These are phyloP conservation scores for Masnerella sp. DNA, from an alignment of 2,888 invertebrate genomes.

Conservation along the genomic window DNA sequence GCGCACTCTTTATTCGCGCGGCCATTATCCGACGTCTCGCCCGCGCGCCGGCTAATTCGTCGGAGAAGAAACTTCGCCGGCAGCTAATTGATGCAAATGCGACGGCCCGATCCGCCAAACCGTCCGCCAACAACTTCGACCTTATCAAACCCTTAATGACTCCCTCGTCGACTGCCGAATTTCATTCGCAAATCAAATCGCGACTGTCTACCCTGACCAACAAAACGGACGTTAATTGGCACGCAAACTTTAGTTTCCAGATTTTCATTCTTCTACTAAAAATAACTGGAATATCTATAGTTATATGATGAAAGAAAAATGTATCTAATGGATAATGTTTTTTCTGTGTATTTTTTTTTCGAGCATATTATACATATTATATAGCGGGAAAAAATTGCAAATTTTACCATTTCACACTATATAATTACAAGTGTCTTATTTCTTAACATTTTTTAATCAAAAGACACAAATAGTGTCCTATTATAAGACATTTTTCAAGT, in stretches of 20 bases:
- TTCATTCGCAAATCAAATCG: conserved; percentile 13
- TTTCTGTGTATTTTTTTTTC: too few species aligned
- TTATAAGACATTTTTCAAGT: too few species aligned
- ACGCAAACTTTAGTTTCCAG: not conserved
- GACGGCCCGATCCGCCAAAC: conserved; percentile 50
- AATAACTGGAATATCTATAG: not conserved
- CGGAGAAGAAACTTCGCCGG: conserved; percentile 71
- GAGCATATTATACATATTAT: too few species aligned
- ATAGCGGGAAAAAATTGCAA: too few species aligned
- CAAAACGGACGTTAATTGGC: conserved; percentile 8
- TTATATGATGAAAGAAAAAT: too few species aligned
- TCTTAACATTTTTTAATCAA: too few species aligned
- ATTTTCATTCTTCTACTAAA: not conserved
- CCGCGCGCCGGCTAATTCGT: conserved; percentile 70
- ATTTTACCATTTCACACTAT: too few species aligned
- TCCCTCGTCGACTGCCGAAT: conserved; percentile 5
- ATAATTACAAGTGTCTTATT: too few species aligned
- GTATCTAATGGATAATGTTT: too few species aligned
- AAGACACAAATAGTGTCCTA: too few species aligned
- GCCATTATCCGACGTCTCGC: conserved; percentile 35
- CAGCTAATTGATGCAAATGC: conserved; percentile 76
- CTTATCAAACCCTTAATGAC: conserved; percentile 28
- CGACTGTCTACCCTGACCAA: not conserved
- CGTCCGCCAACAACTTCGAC: conserved; percentile 49
- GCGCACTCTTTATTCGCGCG: conserved; percentile 56